Base-by-base conservation (phyloP, 2,113 vertebrate genomes). In the Neogale vison region DNA sequence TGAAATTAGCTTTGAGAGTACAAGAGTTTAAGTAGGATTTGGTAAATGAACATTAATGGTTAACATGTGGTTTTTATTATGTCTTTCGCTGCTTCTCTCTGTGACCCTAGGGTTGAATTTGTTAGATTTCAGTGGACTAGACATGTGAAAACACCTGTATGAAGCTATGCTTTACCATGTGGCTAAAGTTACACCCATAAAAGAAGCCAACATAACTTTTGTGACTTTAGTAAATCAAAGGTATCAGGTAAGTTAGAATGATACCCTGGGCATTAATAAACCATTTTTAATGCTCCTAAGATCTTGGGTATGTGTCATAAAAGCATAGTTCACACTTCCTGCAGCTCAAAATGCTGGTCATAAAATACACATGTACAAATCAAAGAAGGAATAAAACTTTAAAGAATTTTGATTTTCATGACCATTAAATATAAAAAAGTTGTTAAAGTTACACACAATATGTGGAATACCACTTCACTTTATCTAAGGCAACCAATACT, bases 1-100 rank as follows among this genome's bases (percentile, higher is more conserved):
- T 98, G 96, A 98, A 98, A 99, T 98, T 98, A 98, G 85, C 79
- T 98, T 96, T 97, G 97, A 98, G 98, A 98, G 90, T 97, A 98
- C 96, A 98, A 98, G 96, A 97, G 50, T 98, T 98, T 97, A 98
- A 98, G 96, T 71, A 98, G 97, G 97, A 97, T 98, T 98, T 97
- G 96, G 93, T 97, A 98, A 99, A 88, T 98, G 90, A 98, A 96
- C 93, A 96, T 98, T 98, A 98, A 97, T 39, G n/a, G 97, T 95
- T 98, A 98, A 95, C 98, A 98, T 90, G 96, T 98, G 93, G 59
- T 50, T 98, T 98, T 98, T 98, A 98, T 98, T 98, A 98, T 61
- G 79, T 97, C 3, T 36, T 55, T 88, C 71, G 72, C 61, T 96
- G 34, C 95, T 36, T 92, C 93, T 92, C 61, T 81, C n/a, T 88